phyloP scores from a whole-genome alignment of 92 coral and sea anemone genomes.

The Desmophyllum pertusum region DNA sequence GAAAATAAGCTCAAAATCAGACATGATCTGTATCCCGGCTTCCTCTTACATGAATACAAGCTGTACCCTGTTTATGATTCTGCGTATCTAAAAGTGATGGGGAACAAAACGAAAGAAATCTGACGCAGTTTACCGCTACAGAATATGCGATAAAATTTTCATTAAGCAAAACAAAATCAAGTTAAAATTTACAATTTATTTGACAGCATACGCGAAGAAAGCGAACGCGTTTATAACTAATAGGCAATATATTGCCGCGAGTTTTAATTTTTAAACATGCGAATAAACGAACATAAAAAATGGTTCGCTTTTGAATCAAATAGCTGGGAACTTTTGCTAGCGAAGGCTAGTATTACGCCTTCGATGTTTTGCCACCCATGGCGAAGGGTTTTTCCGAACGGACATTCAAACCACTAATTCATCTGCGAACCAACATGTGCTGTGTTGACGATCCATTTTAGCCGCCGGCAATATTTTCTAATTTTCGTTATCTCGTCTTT shows the following conservation, averaged over 20 bases:
- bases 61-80: neutral
- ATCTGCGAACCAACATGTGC: slow-evolving; percentile 24
- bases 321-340: neutral
- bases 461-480: slow-evolving; percentile 41
- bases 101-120: neutral
- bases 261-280: neutral
- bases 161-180: neutral
- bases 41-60: neutral
- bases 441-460: slow-evolving; percentile 5
- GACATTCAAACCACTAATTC: slow-evolving; percentile 32
- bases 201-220: neutral
- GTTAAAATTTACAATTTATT: neutral
- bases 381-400: slow-evolving; percentile 28
- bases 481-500: slow-evolving; percentile 23
- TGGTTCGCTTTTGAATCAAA: neutral
- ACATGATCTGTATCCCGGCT: neutral
- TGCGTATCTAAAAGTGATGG: neutral
- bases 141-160: neutral
- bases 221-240: neutral
- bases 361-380: slow-evolving; percentile 24
- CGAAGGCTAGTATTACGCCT: neutral
- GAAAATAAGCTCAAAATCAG: neutral
- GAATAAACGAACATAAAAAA: neutral
- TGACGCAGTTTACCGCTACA: neutral
- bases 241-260: neutral